Evolutionary conservation across 2,797 vertebrate species (phyloP), one percentile per base, ranked within the genome.

Genomic region (Eremophila alpestris): DNA sequence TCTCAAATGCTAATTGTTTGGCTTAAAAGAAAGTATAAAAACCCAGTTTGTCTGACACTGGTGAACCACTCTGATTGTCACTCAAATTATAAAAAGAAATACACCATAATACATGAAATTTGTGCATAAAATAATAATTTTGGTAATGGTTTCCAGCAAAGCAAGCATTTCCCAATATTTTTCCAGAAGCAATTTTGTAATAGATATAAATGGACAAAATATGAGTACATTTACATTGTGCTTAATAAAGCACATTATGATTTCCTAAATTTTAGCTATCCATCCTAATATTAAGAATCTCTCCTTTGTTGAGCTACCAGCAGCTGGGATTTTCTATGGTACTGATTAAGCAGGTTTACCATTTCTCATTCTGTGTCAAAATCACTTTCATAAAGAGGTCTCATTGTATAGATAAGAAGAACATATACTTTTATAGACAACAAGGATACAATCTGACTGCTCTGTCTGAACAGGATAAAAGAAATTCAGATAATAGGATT

Each of bases 401-500:
- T 64, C 62, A 52, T 27, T 63, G 27, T 64, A 77, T 21, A 58
- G 52, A 64, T 83, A 73, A 80, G 51, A 79, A 26, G 14, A 83
- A 64, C 52, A 67, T 70, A 54, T 29, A 64, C 32, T 74, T 93
- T 77, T 80, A 70, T 10, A 91, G 52, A 74, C 68, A 92, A 70
- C 16, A 52, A 75, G 17, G 19, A 62, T 74, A 52, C 7, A 77
- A 52, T 85, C 36, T 77, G 58, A 84, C 79, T 75, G 26, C n/a
- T 82, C 29, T 76, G 15, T 52, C 40, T 87, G 83, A 92, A 49
- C 55, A 46, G 16, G 18, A 34, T 67, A 89, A 83, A 74, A 73
- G 43, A 75, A 45, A 83, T 94, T 83, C 78, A 83, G 34, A 83
- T 77, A 94, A 83, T 34, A 89, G 30, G 52, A 74, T 93, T 92